Evolutionary conservation across 2,113 vertebrate genomes (phyloP).

Genomic region (Gracilinanus agilis): DNA sequence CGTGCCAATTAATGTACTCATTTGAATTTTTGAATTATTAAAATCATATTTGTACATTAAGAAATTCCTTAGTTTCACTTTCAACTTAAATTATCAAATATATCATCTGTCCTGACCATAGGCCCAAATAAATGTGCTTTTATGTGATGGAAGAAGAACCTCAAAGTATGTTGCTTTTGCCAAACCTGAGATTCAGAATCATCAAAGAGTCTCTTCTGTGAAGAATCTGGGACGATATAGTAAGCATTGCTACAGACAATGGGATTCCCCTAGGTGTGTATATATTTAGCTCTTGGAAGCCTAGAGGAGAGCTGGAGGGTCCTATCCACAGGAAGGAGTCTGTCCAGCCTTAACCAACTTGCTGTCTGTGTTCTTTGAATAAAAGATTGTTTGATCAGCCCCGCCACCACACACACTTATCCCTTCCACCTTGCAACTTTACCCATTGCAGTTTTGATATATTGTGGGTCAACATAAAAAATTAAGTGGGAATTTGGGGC

Average conservation of each 20-base stretch:
- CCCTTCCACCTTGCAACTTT: too few species aligned
- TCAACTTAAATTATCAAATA: background rate
- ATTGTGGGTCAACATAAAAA: too few species aligned
- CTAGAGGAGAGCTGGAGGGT: too few species aligned
- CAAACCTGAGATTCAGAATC: background rate
- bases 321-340: too few species aligned
- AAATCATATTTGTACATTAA: background rate
- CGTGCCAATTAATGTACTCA: background rate
- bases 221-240: background rate
- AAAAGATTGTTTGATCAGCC: too few species aligned
- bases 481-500: too few species aligned
- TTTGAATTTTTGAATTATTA: background rate
- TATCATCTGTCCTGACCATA: background rate
- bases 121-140: background rate
- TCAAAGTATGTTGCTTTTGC: background rate
- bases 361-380: too few species aligned
- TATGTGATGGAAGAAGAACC: background rate
- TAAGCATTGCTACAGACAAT: background rate
- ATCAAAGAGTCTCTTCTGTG: background rate
- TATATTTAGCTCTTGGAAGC: background rate
- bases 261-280: background rate
- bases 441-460: too few species aligned
- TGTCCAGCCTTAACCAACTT: too few species aligned
- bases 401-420: too few species aligned
- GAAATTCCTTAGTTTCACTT: background rate